Conservation (phyloP, 2,113 vertebrate species). For the Lepidothrix coronata region DNA sequence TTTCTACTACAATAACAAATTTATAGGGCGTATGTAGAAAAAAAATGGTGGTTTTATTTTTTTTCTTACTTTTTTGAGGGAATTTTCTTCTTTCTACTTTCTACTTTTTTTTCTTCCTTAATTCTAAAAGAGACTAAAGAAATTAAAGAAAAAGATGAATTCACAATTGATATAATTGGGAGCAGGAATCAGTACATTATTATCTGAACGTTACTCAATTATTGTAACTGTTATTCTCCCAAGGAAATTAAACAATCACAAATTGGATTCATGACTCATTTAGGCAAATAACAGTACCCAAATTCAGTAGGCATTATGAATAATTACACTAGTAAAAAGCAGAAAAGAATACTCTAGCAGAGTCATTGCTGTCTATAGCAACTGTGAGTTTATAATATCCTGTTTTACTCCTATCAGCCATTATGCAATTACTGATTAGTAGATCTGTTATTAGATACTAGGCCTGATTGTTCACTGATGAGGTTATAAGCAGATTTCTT, state of each 20-base stretch:
- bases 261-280: background rate
- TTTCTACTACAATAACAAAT: background rate
- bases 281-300: background rate
- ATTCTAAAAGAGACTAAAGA: background rate
- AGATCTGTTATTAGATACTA: background rate
- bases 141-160: background rate
- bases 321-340: background rate
- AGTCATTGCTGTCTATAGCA: background rate
- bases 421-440: background rate
- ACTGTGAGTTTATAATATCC: background rate
- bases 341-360: background rate
- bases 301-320: background rate
- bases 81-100: background rate
- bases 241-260: background rate
- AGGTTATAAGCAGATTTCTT: background rate
- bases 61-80: background rate
- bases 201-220: background rate
- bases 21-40: background rate
- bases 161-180: background rate
- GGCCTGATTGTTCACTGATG: background rate
- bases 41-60: background rate
- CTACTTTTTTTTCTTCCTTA: background rate
- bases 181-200: background rate
- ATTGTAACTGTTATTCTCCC: background rate
- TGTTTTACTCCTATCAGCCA: background rate